phyloP scores from a whole-genome alignment of 2,888 invertebrate species.

The Drosophila robusta region DNA sequence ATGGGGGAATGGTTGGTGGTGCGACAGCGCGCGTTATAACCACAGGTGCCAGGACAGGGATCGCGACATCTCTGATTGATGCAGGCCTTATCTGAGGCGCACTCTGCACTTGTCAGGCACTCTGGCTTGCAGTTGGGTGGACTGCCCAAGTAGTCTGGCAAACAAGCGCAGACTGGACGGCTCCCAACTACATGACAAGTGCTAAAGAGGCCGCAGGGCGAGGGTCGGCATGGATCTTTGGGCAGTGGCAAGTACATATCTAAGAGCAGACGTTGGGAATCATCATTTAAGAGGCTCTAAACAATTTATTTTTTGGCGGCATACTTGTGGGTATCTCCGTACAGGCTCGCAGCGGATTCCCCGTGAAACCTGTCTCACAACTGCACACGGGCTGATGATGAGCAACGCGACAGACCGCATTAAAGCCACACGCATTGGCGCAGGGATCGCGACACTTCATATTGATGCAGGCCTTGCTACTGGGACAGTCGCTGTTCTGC shows the following conservation, averaged over 20 bases:
- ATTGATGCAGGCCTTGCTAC: conserved; percentile 91
- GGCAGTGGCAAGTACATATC: conserved; percentile 83
- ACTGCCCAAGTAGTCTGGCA: conserved; percentile 89
- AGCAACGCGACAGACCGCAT: conserved; percentile 92
- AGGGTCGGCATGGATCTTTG: conserved; percentile 85
- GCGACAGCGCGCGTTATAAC: conserved; percentile 89
- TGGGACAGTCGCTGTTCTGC: conserved; percentile 93
- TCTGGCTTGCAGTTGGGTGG: conserved; percentile 92
- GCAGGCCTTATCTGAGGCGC: conserved; percentile 90
- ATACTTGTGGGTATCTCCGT: conserved; percentile 86
- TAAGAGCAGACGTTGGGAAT: conserved; percentile 28
- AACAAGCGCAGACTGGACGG: conserved; percentile 91
- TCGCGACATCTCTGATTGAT: conserved; percentile 91
- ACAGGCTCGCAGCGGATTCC: conserved; percentile 92
- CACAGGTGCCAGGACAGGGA: conserved; percentile 91
- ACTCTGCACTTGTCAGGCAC: conserved; percentile 91
- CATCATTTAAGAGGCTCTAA: not conserved
- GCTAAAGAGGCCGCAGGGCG: conserved; percentile 86
- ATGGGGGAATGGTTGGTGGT: conserved; percentile 92
- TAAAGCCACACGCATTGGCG: conserved; percentile 92
- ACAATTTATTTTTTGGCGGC: conserved; percentile 15
- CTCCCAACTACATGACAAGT: conserved; percentile 86
- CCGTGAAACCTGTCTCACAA: conserved; percentile 90
- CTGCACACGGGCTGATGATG: conserved; percentile 93
- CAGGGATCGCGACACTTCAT: conserved; percentile 95